phyloP scores from a whole-genome alignment of 2,888 invertebrate species.

The Philereme vetulata region DNA sequence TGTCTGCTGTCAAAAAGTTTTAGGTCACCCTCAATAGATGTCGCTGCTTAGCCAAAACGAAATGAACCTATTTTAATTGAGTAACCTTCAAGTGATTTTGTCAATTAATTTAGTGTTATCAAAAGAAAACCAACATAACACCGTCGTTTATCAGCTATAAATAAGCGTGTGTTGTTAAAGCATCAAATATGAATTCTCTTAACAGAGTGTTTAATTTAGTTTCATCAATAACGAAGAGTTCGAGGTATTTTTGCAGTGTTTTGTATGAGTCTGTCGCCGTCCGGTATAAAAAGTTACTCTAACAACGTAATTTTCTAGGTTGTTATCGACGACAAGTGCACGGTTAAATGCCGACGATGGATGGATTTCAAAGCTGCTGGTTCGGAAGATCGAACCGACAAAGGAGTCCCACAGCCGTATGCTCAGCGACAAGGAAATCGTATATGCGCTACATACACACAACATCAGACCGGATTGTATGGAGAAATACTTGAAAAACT shows the following conservation, averaged over 20 bases:
- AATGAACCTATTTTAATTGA: slow-evolving; percentile 65
- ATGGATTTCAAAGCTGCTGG: slow-evolving; percentile 95
- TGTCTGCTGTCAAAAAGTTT: slow-evolving; percentile 25
- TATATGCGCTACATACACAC: slow-evolving; percentile 97
- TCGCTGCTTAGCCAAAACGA: slow-evolving; percentile 50
- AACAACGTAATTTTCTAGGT: slow-evolving; percentile 60
- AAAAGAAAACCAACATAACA: slow-evolving; percentile 53
- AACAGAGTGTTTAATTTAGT: slow-evolving; percentile 65
- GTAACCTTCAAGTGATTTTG: slow-evolving; percentile 83
- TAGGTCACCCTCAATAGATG: slow-evolving; percentile 62
- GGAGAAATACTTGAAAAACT: slow-evolving; percentile 93
- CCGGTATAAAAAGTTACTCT: slow-evolving; percentile 50
- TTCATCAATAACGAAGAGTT: slow-evolving; percentile 65
- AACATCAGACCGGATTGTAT: slow-evolving; percentile 95
- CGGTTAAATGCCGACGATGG: slow-evolving; percentile 85
- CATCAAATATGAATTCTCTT: slow-evolving; percentile 67
- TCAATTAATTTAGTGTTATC: slow-evolving; percentile 77
- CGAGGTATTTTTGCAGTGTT: slow-evolving; percentile 58
- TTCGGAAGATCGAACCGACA: slow-evolving; percentile 95
- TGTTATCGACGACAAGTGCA: slow-evolving; percentile 68
- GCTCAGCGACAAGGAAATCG: slow-evolving; percentile 97
- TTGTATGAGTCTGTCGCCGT: slow-evolving; percentile 41
- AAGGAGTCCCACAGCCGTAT: slow-evolving; percentile 98
- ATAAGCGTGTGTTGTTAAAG: slow-evolving; percentile 40
- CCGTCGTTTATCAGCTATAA: slow-evolving; percentile 39